Base-by-base conservation (phyloP, 1,140 invertebrate species). In the Drosophila orena region DNA sequence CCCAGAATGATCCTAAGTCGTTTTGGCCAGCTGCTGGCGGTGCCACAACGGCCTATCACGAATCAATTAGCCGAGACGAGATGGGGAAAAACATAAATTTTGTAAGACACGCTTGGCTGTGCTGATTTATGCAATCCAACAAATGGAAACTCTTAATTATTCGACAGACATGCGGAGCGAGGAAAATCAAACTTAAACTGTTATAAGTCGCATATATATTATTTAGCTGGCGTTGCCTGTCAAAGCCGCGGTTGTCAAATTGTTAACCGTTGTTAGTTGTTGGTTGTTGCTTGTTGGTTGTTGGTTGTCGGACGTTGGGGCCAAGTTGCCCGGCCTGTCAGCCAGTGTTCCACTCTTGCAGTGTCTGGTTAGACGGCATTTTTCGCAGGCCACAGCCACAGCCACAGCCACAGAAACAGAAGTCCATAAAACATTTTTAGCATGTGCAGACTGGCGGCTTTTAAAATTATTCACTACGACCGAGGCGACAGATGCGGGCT, bases 341-440 rank as follows among this genome's bases (percentile, higher is more conserved):
- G 38, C 8, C 60, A 43, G 53, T 30, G 55, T 75, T 43, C 59
- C 60, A 50, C 47, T 30, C 49, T 75, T 43, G 52, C 59, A 65
- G 56, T 54, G 61, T 60, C 74, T 77, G 74, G 74, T 77, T 77
- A 76, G 72, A 77, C 74, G 55, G 55, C 74, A 77, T 77, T 77
- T 77, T 77, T 52, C 40, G 7, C 37, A 20, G 52, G 53, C 53
- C 37, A 24, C 24, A 42, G 37, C 15, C 17, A 43, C 40, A 64
- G 53, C 53, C 37, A 24, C 24, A 42, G 37, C 15, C 17, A 43
- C 40, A 64, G 56, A 75, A 68, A 60, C 74, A 77, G 73, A 77
- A 77, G 72, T 77, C 74, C 72, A 77, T 77, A 77, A 77, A 77
- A 77, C 62, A 77, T 77, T 77, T 77, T 77, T 77, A 77, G 74